Evolutionary conservation across 2,113 vertebrate genomes (phyloP), one percentile per base, ranked within the genome.

Genomic region (Amblyopsis rosae): DNA sequence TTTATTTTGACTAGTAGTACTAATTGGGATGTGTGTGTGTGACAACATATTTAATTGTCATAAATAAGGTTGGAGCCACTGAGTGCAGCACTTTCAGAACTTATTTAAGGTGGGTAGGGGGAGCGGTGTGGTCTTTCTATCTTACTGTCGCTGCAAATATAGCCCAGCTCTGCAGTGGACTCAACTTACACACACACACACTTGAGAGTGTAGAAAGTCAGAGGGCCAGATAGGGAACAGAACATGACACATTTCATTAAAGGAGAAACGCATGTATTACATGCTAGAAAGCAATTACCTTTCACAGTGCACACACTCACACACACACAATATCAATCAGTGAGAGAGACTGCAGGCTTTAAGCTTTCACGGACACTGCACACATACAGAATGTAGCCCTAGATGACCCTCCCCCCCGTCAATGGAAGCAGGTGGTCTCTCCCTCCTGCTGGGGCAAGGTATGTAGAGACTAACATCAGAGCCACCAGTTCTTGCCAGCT

Each of bases 401-500:
- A 41, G 35, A 41, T 8, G 35, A 41, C 35, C 35, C 7, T 1
- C 35, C 35, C 10, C 47, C 15, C 56, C 17, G 15, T 6, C 17
- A 19, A 16, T 15, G 12, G 49, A 13, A 65, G 63, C 51, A 65
- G 50, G 65, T 70, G 66, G 50, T 56, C 17, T 67, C 63, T 59
- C 70, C 69, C 61, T 33, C 64, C 60, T 70, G 71, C 50, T 6
- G 59, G 60, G 60, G 59, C 33, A 33, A 60, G 53, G 60, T 12
- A 47, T 13, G 62, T 12, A 8, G 12, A 56, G 79, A 65, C 68
- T 69, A 54, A 60, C 53, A 16, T 41, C 4, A 70, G 69, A 65
- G 66, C 54, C n/a, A n/a, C 62, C 56, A n/a, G 70, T 51, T 48
- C 19, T 59, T 60, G 68, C 66, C 45, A 57, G 17, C 49, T 76